Base-by-base conservation (phyloP, 2,797 vertebrate species). In the Sternotherus odoratus region DNA sequence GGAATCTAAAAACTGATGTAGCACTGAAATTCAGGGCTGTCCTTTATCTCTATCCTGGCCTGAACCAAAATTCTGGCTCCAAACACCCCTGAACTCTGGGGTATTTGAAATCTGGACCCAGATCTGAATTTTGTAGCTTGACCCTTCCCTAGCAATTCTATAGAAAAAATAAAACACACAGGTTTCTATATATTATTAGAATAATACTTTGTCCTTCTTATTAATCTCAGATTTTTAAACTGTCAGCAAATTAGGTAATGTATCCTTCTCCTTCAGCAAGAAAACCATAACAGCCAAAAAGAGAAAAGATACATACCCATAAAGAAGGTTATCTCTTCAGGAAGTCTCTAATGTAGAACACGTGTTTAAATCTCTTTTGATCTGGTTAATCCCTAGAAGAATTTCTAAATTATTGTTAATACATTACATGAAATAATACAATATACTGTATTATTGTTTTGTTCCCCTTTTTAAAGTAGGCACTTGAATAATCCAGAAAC, bases 191-290 rank as follows among this genome's bases (percentile, higher is more conserved):
- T 80, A 85, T 57, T 57, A n/a, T 74, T 60, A 94, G 83, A 49
- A 1, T 5, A 48, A 1, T 46, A 72, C 88, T 49, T 75, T 36
- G 43, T 36, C 5, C 12, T 82, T n/a, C 30, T 78, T 26, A 82
- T 56, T 95, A 79, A 88, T 85, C 75, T 90, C 36, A 53, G 4
- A 30, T 88, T 92, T 94, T 66, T 69, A 83, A 82, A 13, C 24
- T 53, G 1, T 56, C 13, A 84, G 33, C 24, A 82, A 85, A 75
- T 56, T 56, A 17, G 80, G 50, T 54, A 89, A 78, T 10, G 1
- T 4, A 49, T 77, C n/a, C 36, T 90, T 51, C 4, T 83, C n/a
- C 87, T 92, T 90, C 83, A 33, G 1, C 8, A 79, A 16, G 57
- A 13, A 5, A 92, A 83, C 4, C 17, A 21, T 24, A 36, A 46